Evolutionary conservation across 2,888 invertebrate species (phyloP), one percentile per base, ranked within the genome.

Genomic region (Iselma pallidipennis): DNA sequence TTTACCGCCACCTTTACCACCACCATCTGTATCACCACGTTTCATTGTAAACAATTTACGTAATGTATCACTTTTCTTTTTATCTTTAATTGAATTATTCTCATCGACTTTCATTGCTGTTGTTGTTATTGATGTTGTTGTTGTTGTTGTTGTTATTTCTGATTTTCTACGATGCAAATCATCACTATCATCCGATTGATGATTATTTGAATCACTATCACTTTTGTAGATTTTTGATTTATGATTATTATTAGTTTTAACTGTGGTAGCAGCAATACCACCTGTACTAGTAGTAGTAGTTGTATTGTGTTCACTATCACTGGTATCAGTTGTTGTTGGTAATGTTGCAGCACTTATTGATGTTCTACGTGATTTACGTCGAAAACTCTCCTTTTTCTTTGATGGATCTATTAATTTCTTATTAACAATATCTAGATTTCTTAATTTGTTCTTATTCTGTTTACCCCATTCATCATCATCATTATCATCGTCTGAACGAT

Each of bases 51-150:
- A 89, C 55, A 90, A 81, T 73, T 88, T 89, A 45, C 88, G 82
- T 56, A 91, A 78, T 0, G 89, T 89, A 71, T 86, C 88, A 71
- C 84, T 89, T 77, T 90, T 91, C 80, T 90, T 90, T 74, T 90
- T 90, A 77, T 90, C 90, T 61, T 86, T 84, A 1, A 86, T 84
- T 10, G 83, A 78, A 54, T 85, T 85, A n/a, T 82, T 82, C 72
- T 80, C 70, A 75, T 85, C 69, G 61, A 80, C 75, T 80, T 85
- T 71, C 70, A 77, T 74, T 1, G 76, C 73, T 51, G 76, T 21
- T 29, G 25, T n/a, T 37, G 21, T 60, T 60, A 45, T 61, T 50
- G 4, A 45, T 16, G 29, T n/a, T n/a, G n/a, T n/a, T n/a, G n/a
- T 28, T 16, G 55, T 48, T 23, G 14, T 23, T 49, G 14, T 4